Conservation (phyloP, 2,797 vertebrate genomes). For the Coregonus sp. region DNA sequence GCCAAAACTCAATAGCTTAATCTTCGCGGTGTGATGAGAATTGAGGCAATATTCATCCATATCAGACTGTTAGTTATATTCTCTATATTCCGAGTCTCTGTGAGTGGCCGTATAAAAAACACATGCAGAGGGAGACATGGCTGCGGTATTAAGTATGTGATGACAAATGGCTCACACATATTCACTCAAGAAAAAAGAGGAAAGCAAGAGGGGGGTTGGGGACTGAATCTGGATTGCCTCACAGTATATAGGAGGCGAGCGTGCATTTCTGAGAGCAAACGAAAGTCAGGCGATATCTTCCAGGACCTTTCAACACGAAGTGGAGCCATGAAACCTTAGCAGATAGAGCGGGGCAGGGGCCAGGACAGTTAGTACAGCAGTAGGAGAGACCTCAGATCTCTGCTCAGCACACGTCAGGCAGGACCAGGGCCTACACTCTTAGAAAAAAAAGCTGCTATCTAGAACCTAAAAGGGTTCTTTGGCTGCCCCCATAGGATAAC, state of each 20-base stretch:
- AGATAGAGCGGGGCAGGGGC: constrained; percentile 42
- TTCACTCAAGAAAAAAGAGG: constrained; percentile 16
- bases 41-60: constrained; percentile 49
- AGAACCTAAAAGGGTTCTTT: too few species aligned
- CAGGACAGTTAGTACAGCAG: not conserved
- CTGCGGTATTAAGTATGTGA: constrained; percentile 55
- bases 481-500: too few species aligned
- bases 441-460: too few species aligned
- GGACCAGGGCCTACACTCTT: not conserved
- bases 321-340: constrained; percentile 47
- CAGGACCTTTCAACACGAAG: constrained; percentile 51
- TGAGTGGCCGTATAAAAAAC: not conserved
- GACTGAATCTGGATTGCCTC: constrained; percentile 39
- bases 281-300: constrained; percentile 41
- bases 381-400: not conserved
- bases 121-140: constrained; percentile 39
- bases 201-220: constrained; percentile 6
- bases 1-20: constrained; percentile 56
- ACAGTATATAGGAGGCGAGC: constrained; percentile 24
- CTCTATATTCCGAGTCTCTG: not conserved
- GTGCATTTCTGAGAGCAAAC: constrained; percentile 50
- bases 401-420: not conserved
- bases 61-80: constrained; percentile 41
- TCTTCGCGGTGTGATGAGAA: constrained; percentile 52
- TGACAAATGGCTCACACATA: constrained; percentile 68